A percentile compares a stretch with the other conserved stretches of the same genome.
Conservation (phyloP, 1,140 invertebrate genomes). For the Tenebrio molitor region DNA sequence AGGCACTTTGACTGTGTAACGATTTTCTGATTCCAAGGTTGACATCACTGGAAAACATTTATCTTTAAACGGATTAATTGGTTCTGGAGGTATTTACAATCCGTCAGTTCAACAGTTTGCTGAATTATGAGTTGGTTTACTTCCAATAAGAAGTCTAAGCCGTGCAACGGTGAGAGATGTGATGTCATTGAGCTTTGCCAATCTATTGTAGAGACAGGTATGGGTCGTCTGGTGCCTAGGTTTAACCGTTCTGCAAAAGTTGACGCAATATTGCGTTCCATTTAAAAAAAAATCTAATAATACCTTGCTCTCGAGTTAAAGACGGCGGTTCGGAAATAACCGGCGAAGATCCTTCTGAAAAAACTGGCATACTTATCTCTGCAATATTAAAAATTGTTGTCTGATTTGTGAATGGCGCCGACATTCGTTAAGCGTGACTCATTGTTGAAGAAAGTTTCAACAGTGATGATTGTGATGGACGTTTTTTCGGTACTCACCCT, state of each 20-base stretch:
- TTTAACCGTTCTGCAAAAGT: constrained; percentile 10
- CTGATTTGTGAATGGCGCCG: background rate
- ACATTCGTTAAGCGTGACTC: constrained; percentile 9
- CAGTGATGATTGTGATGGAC: background rate
- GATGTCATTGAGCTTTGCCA: constrained; percentile 67
- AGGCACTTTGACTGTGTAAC: constrained; percentile 74
- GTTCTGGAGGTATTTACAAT: constrained; percentile 65
- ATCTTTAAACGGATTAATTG: background rate
- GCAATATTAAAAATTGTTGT: constrained; percentile 11
- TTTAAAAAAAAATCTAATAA: background rate
- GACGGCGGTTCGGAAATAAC: constrained; percentile 23
- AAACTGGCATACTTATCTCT: constrained; percentile 30
- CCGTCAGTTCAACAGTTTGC: constrained; percentile 72
- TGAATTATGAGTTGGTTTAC: constrained; percentile 70
- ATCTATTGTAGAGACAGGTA: constrained; percentile 70
- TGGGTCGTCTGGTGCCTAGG: constrained; percentile 59
- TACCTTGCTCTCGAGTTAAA: constrained; percentile 12
- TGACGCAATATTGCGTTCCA: background rate
- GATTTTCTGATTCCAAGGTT: constrained; percentile 72
- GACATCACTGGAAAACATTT: constrained; percentile 59
- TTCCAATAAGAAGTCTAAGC: constrained; percentile 72
- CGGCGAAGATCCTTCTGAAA: constrained; percentile 15
- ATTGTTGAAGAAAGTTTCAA: background rate
- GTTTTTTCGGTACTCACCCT: too few relatives aligned
- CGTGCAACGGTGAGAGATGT: constrained; percentile 70